A percentile compares a stretch with the other conserved stretches of the same genome.
Evolutionary conservation across 2,113 vertebrate genomes (phyloP).

Genomic region (Phaethon lepturus): DNA sequence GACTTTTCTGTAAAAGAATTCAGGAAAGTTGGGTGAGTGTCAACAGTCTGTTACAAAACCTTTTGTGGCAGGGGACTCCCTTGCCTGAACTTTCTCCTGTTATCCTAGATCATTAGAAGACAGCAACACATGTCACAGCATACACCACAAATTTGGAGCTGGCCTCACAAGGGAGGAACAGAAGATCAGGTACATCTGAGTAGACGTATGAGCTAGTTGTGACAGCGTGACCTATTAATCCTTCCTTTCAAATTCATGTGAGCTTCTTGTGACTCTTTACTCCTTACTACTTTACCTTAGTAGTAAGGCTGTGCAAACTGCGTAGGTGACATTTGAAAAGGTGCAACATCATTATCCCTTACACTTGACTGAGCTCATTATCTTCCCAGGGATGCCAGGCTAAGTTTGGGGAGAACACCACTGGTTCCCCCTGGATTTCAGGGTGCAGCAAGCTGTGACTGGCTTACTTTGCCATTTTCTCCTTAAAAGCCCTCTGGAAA

Average conservation of each 20-base stretch:
- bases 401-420: neutral
- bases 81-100: neutral
- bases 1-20: constrained; percentile 67
- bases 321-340: neutral
- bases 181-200: constrained; percentile 51
- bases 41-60: neutral
- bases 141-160: constrained; percentile 69
- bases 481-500: neutral
- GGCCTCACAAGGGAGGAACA: constrained; percentile 71
- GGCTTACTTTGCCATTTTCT: neutral
- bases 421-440: neutral
- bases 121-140: constrained; percentile 62
- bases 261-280: neutral
- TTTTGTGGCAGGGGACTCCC: neutral
- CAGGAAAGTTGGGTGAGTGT: constrained; percentile 74
- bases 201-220: neutral
- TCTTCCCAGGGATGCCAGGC: neutral
- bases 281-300: neutral
- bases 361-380: neutral
- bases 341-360: neutral
- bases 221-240: neutral
- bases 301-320: neutral
- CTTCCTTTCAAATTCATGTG: neutral
- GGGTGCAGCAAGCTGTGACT: neutral
- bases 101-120: constrained; percentile 73